phyloP scores from a whole-genome alignment of 1,140 invertebrate genomes.

The Temnothorax longispinosus region DNA sequence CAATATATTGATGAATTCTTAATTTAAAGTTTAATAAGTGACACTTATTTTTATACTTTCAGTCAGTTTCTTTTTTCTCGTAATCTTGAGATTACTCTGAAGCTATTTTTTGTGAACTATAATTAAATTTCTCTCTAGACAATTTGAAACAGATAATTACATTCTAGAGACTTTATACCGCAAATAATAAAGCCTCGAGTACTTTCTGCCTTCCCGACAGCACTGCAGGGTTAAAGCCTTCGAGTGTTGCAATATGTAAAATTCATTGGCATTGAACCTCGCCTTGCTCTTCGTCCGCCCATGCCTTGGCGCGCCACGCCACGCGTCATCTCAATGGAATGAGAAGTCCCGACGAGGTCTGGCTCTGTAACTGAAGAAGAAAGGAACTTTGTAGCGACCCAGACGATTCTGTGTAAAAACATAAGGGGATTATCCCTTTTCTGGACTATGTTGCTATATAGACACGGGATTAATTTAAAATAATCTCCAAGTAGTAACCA shows the following conservation, averaged over 20 bases:
- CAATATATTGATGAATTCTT: neutral
- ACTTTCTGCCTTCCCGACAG: neutral
- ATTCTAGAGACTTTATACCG: neutral
- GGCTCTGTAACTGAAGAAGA: constrained; percentile 68
- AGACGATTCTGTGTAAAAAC: neutral
- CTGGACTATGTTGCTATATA: neutral
- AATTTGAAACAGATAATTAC: neutral
- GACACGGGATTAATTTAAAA: constrained; percentile 9
- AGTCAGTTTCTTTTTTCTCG: neutral
- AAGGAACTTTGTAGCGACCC: constrained; percentile 16
- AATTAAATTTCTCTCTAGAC: neutral
- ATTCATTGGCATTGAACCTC: constrained; percentile 51
- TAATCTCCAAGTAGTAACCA: neutral
- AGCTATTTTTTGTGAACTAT: neutral
- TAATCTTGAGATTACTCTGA: neutral
- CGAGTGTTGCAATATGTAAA: constrained; percentile 20
- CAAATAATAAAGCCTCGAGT: neutral
- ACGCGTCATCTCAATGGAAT: constrained; percentile 78
- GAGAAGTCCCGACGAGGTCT: constrained; percentile 77
- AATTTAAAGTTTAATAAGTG: neutral
- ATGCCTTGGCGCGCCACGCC: constrained; percentile 13
- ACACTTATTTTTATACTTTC: neutral
- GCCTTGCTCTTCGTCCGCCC: constrained; percentile 27
- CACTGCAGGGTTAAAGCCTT: neutral
- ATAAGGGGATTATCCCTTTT: neutral